Evolutionary conservation across 2,113 vertebrate species (phyloP).

Genomic region (Neolamprologus falcicula): DNA sequence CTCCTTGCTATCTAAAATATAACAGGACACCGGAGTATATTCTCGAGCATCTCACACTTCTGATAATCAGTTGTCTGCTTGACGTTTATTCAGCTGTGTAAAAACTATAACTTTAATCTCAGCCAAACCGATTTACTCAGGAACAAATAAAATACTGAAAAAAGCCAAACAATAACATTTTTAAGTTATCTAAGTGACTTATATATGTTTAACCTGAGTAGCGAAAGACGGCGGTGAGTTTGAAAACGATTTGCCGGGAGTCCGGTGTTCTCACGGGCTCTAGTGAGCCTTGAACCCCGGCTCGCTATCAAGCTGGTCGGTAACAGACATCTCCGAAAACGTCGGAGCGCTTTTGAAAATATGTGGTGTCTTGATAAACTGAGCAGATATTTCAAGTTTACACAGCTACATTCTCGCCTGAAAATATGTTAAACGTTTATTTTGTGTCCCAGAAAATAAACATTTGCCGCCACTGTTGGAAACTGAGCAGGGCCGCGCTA

Average conservation of each 20-base stretch:
- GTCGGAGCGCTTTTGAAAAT: not conserved
- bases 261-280: rapidly evolving
- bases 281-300: not conserved
- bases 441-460: not conserved
- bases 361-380: not conserved
- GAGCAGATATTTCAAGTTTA: not conserved
- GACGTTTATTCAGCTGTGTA: too few relatives aligned
- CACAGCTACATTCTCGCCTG: not conserved
- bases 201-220: not conserved
- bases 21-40: too few relatives aligned
- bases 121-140: too few relatives aligned
- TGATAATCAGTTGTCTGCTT: rapidly evolving
- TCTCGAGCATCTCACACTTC: too few relatives aligned
- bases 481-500: not conserved
- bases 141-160: too few relatives aligned
- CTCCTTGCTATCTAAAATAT: too few relatives aligned
- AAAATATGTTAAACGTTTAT: not conserved
- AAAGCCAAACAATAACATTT: too few relatives aligned
- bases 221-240: rapidly evolving
- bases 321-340: not conserved
- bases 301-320: rapidly evolving
- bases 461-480: not conserved
- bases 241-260: not conserved
- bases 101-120: too few relatives aligned
- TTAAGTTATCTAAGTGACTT: too few relatives aligned